These are phyloP conservation scores for Centruroides sculpturatus DNA, from an alignment of 1,140 invertebrate species.

Conservation along the genomic window DNA sequence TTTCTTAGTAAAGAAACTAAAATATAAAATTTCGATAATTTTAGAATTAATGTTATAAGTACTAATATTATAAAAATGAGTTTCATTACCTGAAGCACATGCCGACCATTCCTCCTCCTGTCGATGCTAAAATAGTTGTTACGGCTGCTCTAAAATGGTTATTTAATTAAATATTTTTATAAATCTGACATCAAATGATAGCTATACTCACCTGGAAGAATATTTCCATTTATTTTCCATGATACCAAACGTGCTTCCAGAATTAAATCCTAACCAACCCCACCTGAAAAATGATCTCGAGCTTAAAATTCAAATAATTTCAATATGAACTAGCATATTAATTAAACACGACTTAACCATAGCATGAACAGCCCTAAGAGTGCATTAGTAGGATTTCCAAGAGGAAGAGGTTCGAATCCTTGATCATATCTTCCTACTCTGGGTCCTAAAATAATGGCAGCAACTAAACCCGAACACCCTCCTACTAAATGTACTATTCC, in stretches of 20 bases:
- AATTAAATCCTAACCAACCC: slow-evolving; percentile 33
- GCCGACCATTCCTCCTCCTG: slow-evolving; percentile 24
- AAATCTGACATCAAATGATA: background rate
- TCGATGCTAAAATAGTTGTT: slow-evolving; percentile 23
- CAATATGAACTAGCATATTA: too few relatives aligned
- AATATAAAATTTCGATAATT: background rate
- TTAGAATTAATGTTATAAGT: background rate
- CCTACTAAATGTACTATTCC: slow-evolving; percentile 28
- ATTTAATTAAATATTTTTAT: background rate
- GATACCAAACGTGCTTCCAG: slow-evolving; percentile 30
- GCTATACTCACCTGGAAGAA: slow-evolving; percentile 24
- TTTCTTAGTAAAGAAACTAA: slow-evolving; percentile 10
- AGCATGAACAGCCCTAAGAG: slow-evolving; percentile 21
- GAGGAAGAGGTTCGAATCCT: slow-evolving; percentile 11
- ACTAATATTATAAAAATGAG: background rate
- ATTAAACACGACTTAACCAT: slow-evolving; percentile 6
- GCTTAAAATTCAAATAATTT: too few relatives aligned
- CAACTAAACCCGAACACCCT: slow-evolving; percentile 27
- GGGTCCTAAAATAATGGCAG: slow-evolving; percentile 27
- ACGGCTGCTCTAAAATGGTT: slow-evolving; percentile 21
- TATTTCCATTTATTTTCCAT: slow-evolving; percentile 30
- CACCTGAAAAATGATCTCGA: slow-evolving; percentile 22
- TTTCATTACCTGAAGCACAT: slow-evolving; percentile 22
- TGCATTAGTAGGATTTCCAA: slow-evolving; percentile 23
- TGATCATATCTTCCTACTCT: slow-evolving; percentile 27